Conservation (phyloP, 2,888 invertebrate species). For the Blastobasis adustella region DNA sequence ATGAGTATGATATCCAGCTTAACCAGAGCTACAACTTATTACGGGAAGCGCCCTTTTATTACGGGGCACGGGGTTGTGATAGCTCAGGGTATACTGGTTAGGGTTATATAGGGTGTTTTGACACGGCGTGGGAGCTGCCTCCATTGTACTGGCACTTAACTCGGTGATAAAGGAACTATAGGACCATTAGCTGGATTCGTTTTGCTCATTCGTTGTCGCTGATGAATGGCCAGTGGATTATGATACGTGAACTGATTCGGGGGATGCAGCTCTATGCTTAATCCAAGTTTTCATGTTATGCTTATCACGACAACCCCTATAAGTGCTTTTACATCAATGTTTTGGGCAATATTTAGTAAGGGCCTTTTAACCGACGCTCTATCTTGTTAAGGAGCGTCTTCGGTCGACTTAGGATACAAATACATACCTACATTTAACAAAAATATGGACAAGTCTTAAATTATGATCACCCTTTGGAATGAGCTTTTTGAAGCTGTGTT, state of each 20-base stretch:
- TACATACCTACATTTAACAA: slow-evolving; percentile 1
- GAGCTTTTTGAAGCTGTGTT: no score
- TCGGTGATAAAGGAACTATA: slow-evolving; percentile 67
- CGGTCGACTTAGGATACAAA: neutral
- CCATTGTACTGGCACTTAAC: slow-evolving; percentile 69
- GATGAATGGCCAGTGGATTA: slow-evolving; percentile 68
- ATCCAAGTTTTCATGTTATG: slow-evolving; percentile 20
- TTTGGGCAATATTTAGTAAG: no score
- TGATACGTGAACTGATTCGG: slow-evolving; percentile 55
- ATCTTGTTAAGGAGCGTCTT: no score
- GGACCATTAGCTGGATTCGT: slow-evolving; percentile 68
- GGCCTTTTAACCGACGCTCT: no score
- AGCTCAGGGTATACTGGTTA: neutral
- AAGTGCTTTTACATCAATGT: neutral
- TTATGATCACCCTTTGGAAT: slow-evolving; percentile 5
- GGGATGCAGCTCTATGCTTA: slow-evolving; percentile 25
- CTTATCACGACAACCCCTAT: neutral
- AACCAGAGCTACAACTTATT: no score
- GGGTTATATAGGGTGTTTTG: slow-evolving; percentile 60
- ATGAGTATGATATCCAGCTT: no score
- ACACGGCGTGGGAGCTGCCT: slow-evolving; percentile 69
- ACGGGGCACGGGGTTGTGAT: neutral
- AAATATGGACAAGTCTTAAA: no score
- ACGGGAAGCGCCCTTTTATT: neutral
- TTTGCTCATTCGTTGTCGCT: slow-evolving; percentile 66